Conservation (phyloP, 2,888 invertebrate genomes). For the Dyspetes luteomarginatus region DNA sequence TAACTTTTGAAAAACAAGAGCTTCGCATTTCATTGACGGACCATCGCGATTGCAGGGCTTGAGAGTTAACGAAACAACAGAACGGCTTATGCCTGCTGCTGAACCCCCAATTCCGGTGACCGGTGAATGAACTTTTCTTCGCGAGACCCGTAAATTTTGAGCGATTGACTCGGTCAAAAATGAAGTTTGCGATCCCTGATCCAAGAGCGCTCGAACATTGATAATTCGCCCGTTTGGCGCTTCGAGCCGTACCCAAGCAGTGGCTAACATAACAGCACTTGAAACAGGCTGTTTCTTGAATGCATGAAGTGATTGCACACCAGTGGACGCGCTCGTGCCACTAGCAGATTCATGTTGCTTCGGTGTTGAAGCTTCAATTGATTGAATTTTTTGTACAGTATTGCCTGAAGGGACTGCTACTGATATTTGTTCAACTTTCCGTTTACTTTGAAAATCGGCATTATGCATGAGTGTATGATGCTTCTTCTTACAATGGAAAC, state of each 20-base stretch:
- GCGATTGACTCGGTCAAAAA: constrained; percentile 28
- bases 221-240: constrained; percentile 46
- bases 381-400: background rate
- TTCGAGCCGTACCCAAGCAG: constrained; percentile 67
- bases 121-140: background rate
- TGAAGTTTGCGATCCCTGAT: constrained; percentile 23
- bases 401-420: background rate
- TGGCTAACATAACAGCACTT: constrained; percentile 37
- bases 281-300: background rate
- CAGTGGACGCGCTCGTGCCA: background rate
- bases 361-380: background rate
- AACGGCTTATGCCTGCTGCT: constrained; percentile 15
- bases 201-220: constrained; percentile 52
- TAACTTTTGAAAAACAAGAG: constrained; percentile 33
- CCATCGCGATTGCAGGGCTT: constrained; percentile 5
- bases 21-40: constrained; percentile 10
- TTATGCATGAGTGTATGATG: constrained; percentile 51
- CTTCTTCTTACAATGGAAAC: constrained; percentile 36
- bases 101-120: constrained; percentile 28
- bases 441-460: constrained; percentile 26
- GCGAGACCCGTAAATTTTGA: background rate
- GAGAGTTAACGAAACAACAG: background rate
- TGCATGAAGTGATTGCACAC: background rate
- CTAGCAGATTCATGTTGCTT: background rate
- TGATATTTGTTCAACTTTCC: background rate